These are phyloP conservation scores for Drusus annulatus DNA, from an alignment of 1,140 invertebrate genomes.

Conservation along the genomic window DNA sequence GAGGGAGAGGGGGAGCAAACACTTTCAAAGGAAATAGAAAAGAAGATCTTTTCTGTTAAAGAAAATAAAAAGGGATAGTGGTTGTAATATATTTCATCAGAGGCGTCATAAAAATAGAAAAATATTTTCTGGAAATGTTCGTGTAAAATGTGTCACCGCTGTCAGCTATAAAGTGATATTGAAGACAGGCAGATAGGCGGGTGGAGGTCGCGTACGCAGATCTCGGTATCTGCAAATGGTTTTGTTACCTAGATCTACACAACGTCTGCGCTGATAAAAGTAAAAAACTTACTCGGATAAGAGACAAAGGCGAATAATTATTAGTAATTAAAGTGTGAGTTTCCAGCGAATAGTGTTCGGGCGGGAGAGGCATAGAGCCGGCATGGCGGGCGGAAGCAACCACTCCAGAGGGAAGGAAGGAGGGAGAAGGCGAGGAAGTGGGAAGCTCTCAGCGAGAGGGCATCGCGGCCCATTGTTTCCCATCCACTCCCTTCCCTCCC, in stretches of 20 bases:
- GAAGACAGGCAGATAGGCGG: too few species aligned
- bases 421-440: not conserved
- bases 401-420: not conserved
- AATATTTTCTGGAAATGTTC: too few species aligned
- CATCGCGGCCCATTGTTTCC: not conserved
- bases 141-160: too few species aligned
- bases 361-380: too few species aligned
- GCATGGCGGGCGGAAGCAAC: too few species aligned
- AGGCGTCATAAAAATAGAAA: not conserved
- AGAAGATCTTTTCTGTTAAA: slow-evolving; percentile 11
- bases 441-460: not conserved
- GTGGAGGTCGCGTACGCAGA: too few species aligned
- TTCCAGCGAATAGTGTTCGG: not conserved
- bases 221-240: too few species aligned
- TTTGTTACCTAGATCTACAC: too few species aligned
- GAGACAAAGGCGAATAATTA: not conserved
- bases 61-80: slow-evolving; percentile 34
- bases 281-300: not conserved
- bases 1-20: not conserved
- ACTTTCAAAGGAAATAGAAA: slow-evolving; percentile 24
- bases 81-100: not conserved
- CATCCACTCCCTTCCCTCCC: not conserved
- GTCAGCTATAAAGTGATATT: too few species aligned
- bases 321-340: slow-evolving; percentile 4
- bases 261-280: too few species aligned